phyloP scores from a whole-genome alignment of 2,113 vertebrate species.

The Coptodon rendalli region DNA sequence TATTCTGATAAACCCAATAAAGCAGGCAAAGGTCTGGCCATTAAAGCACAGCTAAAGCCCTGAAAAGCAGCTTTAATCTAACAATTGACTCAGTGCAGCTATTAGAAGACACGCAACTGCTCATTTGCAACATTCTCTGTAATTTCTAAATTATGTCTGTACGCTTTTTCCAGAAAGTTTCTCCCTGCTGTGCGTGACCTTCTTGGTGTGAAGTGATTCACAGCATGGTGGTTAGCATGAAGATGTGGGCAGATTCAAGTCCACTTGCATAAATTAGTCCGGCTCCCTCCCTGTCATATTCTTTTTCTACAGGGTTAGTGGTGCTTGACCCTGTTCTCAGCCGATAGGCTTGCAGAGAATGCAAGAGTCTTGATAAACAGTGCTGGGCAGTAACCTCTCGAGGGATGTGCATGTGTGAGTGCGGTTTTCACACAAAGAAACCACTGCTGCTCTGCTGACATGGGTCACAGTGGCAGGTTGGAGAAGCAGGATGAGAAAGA shows the following conservation, averaged over 20 bases:
- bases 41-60: not conserved
- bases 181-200: slow-evolving; percentile 50
- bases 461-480: slow-evolving; percentile 19
- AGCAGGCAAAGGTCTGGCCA: not conserved
- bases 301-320: slow-evolving; percentile 1
- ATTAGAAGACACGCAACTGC: not conserved
- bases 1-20: not conserved
- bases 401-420: not conserved
- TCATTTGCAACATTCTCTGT: slow-evolving; percentile 4
- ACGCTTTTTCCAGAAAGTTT: not conserved
- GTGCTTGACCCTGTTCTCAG: not conserved
- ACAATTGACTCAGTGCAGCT: not conserved
- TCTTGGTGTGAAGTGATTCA: slow-evolving; percentile 39
- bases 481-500: not conserved
- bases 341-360: slow-evolving; percentile 3
- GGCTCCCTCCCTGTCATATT: not conserved
- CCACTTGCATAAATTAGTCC: slow-evolving; percentile 33
- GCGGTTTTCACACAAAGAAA: not conserved
- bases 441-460: slow-evolving; percentile 8
- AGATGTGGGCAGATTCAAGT: slow-evolving; percentile 26
- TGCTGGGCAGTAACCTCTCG: not conserved
- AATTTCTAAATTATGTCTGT: slow-evolving; percentile 4
- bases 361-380: slow-evolving; percentile 12
- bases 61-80: slow-evolving; percentile 1
- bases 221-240: slow-evolving; percentile 39